A percentile compares a stretch with the other conserved stretches of the same genome.
Evolutionary conservation across 2,113 vertebrate genomes (phyloP).

Genomic region (Chionis minor): DNA sequence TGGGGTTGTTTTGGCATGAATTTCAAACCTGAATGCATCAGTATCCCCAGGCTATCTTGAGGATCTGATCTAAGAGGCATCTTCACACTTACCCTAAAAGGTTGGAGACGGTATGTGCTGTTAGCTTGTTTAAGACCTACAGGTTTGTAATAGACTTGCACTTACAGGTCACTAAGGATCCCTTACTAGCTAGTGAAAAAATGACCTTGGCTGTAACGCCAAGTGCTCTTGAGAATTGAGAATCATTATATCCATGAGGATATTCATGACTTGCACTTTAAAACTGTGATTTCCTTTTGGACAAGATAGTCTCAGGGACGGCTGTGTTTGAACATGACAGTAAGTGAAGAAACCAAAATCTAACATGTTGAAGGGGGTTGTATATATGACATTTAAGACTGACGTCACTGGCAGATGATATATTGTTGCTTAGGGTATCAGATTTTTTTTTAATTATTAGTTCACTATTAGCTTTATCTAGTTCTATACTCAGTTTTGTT

Average conservation of each 20-base stretch:
- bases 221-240: neutral
- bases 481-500: neutral
- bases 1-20: constrained; percentile 18
- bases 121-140: constrained; percentile 27
- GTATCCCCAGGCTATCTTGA: constrained; percentile 48
- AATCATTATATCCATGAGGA: neutral
- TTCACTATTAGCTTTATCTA: neutral
- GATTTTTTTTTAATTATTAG: neutral
- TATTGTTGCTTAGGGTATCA: neutral
- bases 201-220: constrained; percentile 24
- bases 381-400: neutral
- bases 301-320: neutral
- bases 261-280: neutral
- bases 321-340: neutral
- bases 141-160: constrained; percentile 31
- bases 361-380: neutral
- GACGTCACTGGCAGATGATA: neutral
- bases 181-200: neutral
- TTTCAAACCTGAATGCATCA: constrained; percentile 20
- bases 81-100: constrained; percentile 57
- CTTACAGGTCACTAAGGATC: constrained; percentile 14
- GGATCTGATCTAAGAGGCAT: constrained; percentile 62
- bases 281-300: neutral
- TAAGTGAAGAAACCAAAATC: neutral
- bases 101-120: constrained; percentile 21